A percentile compares a stretch with the other conserved stretches of the same genome.
phyloP scores from a whole-genome alignment of 2,888 invertebrate genomes.

The Lasioglossum leucozonium region DNA sequence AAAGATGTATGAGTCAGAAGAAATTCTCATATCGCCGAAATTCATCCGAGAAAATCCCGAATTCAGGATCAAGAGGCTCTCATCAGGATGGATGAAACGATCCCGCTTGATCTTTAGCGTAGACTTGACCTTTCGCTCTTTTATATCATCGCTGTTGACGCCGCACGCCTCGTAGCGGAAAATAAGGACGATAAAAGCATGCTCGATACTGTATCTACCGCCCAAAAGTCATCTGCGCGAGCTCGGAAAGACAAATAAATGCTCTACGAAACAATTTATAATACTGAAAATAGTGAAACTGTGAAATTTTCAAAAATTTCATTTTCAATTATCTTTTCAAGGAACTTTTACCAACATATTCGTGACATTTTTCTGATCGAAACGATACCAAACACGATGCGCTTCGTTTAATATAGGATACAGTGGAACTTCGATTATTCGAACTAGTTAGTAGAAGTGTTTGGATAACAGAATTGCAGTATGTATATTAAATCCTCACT shows the following conservation, averaged over 20 bases:
- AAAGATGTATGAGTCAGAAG: background rate
- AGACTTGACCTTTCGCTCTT: constrained; percentile 34
- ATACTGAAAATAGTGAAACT: too few relatives aligned
- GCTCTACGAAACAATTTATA: background rate
- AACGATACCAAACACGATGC: background rate
- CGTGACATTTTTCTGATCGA: background rate
- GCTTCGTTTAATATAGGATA: too few relatives aligned
- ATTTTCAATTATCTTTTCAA: background rate
- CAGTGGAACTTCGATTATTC: background rate
- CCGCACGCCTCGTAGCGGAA: background rate
- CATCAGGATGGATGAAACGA: background rate
- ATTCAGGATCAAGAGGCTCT: constrained; percentile 3
- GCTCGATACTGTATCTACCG: background rate
- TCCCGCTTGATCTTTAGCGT: constrained; percentile 25
- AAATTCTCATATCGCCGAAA: background rate
- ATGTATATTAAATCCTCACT: too few relatives aligned
- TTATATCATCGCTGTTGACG: background rate
- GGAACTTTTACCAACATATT: background rate
- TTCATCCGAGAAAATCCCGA: background rate
- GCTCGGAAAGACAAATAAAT: background rate
- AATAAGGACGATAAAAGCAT: background rate
- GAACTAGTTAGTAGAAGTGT: background rate
- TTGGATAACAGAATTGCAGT: too few relatives aligned
- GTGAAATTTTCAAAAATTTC: background rate
- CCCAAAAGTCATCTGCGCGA: background rate